Conservation (phyloP, 92 coral and sea anemone species). For the Actinernus sp. region DNA sequence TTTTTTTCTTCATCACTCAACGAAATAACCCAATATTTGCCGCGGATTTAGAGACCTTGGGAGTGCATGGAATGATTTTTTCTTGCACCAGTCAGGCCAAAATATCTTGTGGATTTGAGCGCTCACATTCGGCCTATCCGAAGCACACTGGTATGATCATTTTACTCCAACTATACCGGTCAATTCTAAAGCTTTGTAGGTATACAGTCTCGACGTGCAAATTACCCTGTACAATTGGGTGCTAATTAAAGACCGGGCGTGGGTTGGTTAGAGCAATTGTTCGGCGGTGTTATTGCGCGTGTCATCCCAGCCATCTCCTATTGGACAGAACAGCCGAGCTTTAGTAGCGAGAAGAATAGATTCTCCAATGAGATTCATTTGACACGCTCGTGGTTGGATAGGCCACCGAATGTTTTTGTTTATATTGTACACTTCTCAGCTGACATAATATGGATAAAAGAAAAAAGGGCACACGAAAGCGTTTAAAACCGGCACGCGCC, state of each 20-base stretch:
- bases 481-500: conserved; percentile 99
- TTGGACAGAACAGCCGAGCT: conserved; percentile 63
- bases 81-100: too few relatives aligned
- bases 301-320: conserved; percentile 42
- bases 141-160: too few relatives aligned
- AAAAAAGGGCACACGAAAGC: conserved; percentile 98
- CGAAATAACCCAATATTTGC: conserved; percentile 20
- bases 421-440: conserved; percentile 99
- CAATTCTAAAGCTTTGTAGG: conserved; percentile 3
- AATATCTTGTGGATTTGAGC: too few relatives aligned
- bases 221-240: conserved; percentile 86
- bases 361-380: conserved; percentile 65
- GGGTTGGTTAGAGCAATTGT: conserved; percentile 77
- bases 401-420: conserved; percentile 92
- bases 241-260: conserved; percentile 89
- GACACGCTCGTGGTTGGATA: conserved; percentile 87
- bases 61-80: too few relatives aligned
- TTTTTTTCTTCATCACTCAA: conserved; percentile 53
- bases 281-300: conserved; percentile 69
- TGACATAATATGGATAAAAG: conserved; percentile 93
- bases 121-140: too few relatives aligned
- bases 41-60: too few relatives aligned
- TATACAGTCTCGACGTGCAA: conserved; percentile 49
- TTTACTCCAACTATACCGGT: not conserved
- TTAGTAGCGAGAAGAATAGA: conserved; percentile 49